Base-by-base conservation (phyloP, 2,888 invertebrate genomes). In the Leptopilina drosophilae region DNA sequence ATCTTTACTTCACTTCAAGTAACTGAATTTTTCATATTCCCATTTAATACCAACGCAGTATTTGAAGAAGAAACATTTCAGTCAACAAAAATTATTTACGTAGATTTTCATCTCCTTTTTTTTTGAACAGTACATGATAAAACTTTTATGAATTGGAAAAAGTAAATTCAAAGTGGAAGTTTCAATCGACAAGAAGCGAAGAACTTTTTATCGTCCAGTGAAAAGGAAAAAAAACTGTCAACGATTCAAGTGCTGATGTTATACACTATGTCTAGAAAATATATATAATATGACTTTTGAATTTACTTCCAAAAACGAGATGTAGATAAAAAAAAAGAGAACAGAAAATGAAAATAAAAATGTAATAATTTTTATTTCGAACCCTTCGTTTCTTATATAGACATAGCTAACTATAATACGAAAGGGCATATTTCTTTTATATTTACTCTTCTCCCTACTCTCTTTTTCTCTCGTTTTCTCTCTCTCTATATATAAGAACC, bases 81-180 rank as follows among this genome's bases (percentile, higher is more conserved):
- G n/a, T 14, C 56, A 73, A 59, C 33, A n/a, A 73, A 33, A 42
- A 73, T 59, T 73, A 73, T 73, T 73, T 73, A 59, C 73, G 40
- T 33, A 73, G 73, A 73, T 73, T 56, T 56, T 73, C 53, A 73
- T 56, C 40, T 56, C 33, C 2, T n/a, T 33, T 33, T 20, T 20
- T 20, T 49, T 11, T 33, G 40, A 73, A 73, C 56, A 73, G 33
- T 56, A 15, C 15, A n/a, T 59, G 73, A 73, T 73, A 59, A 73
- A 73, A 73, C 56, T 73, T 73, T 73, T 56, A 73, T 73, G 73
- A 73, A 73, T 56, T 73, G 73, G 73, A 73, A 73, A 73, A 33
- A 73, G 56, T 73, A 73, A 73, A 73, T 15, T 73, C 56, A 20
- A 33, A 40, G 40, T 33, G 56, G 33, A 73, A 73, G 73, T 73